These are phyloP conservation scores for Danionella dracula DNA, from an alignment of 2,797 vertebrate species.

Conservation along the genomic window DNA sequence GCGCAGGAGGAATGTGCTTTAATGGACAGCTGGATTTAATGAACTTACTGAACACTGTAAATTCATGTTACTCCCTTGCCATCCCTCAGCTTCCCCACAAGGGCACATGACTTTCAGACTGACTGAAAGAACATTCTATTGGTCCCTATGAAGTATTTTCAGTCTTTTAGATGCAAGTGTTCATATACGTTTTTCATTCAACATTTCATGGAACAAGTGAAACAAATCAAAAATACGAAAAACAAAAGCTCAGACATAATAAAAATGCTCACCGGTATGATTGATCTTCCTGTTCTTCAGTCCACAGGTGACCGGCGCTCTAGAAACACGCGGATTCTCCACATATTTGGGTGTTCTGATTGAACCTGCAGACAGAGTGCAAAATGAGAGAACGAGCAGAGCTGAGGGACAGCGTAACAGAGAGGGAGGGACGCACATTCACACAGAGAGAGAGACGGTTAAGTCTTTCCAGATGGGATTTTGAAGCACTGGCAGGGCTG, in stretches of 20 bases:
- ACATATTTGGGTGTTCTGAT: constrained; percentile 94
- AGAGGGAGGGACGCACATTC: too few relatives aligned
- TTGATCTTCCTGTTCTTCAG: constrained; percentile 74
- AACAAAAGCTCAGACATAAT: not conserved
- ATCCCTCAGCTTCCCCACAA: not conserved
- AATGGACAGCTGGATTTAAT: constrained; percentile 5
- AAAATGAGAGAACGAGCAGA: not conserved
- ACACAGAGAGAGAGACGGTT: not conserved
- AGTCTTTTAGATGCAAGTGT: too few relatives aligned
- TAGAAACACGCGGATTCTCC: constrained; percentile 88
- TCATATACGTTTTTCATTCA: too few relatives aligned
- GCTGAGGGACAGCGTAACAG: not conserved
- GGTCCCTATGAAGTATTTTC: not conserved
- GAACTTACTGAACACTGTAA: constrained; percentile 3
- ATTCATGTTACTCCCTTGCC: constrained; percentile 1
- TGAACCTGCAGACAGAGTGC: constrained; percentile 70
- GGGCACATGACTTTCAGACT: not conserved
- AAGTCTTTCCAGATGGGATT: constrained; percentile 47
- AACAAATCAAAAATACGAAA: too few relatives aligned
- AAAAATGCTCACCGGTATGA: constrained; percentile 75
- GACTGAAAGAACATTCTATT: not conserved
- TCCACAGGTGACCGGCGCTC: constrained; percentile 75
- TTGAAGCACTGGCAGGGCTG: constrained; percentile 25
- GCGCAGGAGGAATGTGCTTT: not conserved
- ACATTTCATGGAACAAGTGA: too few relatives aligned